Conservation (phyloP, 2,888 invertebrate genomes). For the Melinaea marsaeus region DNA sequence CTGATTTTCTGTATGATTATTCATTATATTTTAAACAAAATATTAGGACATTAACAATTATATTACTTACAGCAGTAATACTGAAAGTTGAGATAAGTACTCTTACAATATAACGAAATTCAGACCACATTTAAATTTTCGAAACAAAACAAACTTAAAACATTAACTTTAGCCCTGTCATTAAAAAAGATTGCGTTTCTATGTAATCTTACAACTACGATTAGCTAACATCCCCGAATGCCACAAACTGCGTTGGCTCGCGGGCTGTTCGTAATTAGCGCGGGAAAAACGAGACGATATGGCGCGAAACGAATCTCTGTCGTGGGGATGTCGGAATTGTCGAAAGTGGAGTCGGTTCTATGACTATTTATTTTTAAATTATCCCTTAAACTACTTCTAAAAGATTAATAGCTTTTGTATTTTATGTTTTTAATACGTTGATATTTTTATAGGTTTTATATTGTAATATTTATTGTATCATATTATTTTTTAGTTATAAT, state of each 20-base stretch:
- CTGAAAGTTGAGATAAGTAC: neutral
- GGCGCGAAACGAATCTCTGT: conserved; percentile 57
- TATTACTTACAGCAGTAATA: neutral
- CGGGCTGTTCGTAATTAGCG: conserved; percentile 57
- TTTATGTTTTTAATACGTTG: too few species aligned
- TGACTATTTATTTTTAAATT: neutral
- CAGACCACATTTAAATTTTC: conserved; percentile 1
- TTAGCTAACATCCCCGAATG: conserved; percentile 26
- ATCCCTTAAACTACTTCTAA: neutral
- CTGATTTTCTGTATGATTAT: neutral
- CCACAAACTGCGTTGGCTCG: conserved; percentile 40
- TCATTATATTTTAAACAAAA: neutral
- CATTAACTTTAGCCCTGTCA: conserved; percentile 26
- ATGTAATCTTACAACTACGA: conserved; percentile 28
- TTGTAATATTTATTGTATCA: too few species aligned
- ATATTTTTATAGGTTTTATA: too few species aligned
- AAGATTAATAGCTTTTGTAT: too few species aligned
- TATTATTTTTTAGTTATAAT: too few species aligned
- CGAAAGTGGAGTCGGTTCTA: conserved; percentile 6
- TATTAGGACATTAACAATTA: neutral
- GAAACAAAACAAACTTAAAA: conserved; percentile 3
- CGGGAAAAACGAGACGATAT: conserved; percentile 61
- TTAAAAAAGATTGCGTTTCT: conserved; percentile 28
- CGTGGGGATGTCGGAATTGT: conserved; percentile 9
- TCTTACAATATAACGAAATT: neutral